A percentile compares a stretch with the other conserved stretches of the same genome.
These are phyloP conservation scores for Ormyrus rosae DNA, from an alignment of 2,888 invertebrate species.

Conservation along the genomic window DNA sequence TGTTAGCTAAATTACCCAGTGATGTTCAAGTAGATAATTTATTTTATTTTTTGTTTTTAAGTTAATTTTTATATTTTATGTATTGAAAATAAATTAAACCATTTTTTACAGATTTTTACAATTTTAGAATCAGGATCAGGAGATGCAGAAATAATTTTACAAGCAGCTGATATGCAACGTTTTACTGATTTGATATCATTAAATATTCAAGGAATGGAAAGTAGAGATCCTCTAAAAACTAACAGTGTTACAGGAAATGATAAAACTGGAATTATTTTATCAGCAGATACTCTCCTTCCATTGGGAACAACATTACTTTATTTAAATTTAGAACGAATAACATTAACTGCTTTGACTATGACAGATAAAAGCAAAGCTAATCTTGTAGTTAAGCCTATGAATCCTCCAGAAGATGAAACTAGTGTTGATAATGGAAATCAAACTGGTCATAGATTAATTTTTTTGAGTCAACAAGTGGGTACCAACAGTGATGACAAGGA, in stretches of 20 bases:
- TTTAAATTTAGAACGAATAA: conserved; percentile 68
- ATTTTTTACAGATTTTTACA: conserved; percentile 64
- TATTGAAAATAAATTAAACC: neutral
- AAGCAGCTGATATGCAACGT: conserved; percentile 75
- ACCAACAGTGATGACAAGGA: conserved; percentile 74
- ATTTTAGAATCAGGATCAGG: conserved; percentile 69
- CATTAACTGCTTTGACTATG: conserved; percentile 62
- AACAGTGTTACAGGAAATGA: conserved; percentile 47
- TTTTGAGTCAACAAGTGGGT: conserved; percentile 66
- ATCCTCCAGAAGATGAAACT: conserved; percentile 49
- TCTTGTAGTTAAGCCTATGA: conserved; percentile 67
- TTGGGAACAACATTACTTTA: conserved; percentile 66
- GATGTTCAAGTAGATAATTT: conserved; percentile 65
- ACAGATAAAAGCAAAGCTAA: conserved; percentile 65
- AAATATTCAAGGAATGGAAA: conserved; percentile 79
- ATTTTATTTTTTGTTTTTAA: conserved; percentile 10
- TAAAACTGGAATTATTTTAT: conserved; percentile 63
- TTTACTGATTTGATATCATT: conserved; percentile 78
- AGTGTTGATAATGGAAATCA: conserved; percentile 55
- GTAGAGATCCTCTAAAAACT: conserved; percentile 56
- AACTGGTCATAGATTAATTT: conserved; percentile 69
- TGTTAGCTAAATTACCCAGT: conserved; percentile 64
- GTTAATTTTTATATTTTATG: neutral
- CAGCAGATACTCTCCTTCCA: conserved; percentile 67
- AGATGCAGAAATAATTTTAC: conserved; percentile 65